Percentiles rank a stretch among this genome's conserved stretches.
phyloP scores from a whole-genome alignment of 1,140 invertebrate genomes.

The Helicoverpa zea region DNA sequence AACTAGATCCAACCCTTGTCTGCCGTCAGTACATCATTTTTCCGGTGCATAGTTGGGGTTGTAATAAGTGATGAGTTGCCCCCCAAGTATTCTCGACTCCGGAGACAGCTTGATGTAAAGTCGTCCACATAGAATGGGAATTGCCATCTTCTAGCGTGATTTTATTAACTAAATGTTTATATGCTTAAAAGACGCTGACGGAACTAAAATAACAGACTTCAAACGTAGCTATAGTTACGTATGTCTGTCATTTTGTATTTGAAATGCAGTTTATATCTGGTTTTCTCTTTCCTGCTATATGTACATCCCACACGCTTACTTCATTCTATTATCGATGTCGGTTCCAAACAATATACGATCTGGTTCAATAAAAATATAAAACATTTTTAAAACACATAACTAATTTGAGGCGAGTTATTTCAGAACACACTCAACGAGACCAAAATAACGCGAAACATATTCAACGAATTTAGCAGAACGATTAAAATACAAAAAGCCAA shows the following conservation, averaged over 20 bases:
- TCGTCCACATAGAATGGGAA: conserved; percentile 39
- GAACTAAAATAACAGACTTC: no score
- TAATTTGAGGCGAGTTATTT: background rate
- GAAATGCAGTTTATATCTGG: no score
- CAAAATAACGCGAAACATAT: conserved; percentile 25
- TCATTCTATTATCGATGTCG: no score
- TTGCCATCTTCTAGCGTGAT: conserved; percentile 24
- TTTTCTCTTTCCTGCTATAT: no score
- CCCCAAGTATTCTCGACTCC: conserved; percentile 33
- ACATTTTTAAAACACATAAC: background rate
- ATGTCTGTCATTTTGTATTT: no score
- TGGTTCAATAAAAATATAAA: no score
- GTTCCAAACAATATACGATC: no score
- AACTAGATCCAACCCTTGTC: background rate
- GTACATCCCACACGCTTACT: no score
- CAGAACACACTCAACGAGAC: conserved; percentile 1
- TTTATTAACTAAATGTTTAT: conserved; percentile 33
- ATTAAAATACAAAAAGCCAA: conserved; percentile 36
- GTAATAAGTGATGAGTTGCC: conserved; percentile 56
- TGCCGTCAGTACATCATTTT: conserved; percentile 41
- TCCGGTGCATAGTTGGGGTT: conserved; percentile 49
- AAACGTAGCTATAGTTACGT: no score
- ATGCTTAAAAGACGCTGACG: conserved; percentile 3
- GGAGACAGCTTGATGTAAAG: conserved; percentile 45
- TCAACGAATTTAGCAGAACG: conserved; percentile 32